Evolutionary conservation across 2,888 invertebrate genomes (phyloP).

Genomic region (Luperina testacea): DNA sequence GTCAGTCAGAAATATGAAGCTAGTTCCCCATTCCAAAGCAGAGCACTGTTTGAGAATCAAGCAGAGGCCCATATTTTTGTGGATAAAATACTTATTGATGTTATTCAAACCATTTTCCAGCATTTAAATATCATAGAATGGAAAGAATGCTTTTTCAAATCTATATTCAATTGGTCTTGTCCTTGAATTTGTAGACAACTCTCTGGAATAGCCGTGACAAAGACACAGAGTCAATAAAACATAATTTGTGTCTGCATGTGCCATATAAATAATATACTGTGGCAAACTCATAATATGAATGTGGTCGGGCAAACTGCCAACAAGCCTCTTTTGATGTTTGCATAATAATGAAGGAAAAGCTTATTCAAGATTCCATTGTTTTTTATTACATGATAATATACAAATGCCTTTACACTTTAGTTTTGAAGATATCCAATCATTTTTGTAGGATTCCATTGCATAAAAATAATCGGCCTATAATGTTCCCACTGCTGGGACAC

Average conservation of each 20-base stretch:
- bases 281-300: conserved; percentile 44
- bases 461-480: no score
- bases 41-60: background rate
- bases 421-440: conserved; percentile 22
- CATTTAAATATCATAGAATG: background rate
- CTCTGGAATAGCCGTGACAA: conserved; percentile 13
- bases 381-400: conserved; percentile 27
- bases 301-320: conserved; percentile 63
- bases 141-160: background rate
- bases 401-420: conserved; percentile 30
- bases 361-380: conserved; percentile 47
- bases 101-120: background rate
- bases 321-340: conserved; percentile 53
- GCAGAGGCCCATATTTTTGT: background rate
- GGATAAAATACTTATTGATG: background rate
- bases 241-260: conserved; percentile 44
- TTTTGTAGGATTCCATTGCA: background rate
- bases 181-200: conserved; percentile 24
- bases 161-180: conserved; percentile 23
- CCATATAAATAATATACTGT: conserved; percentile 44
- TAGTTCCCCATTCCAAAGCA: background rate
- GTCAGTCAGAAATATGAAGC: background rate
- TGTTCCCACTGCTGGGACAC: no score
- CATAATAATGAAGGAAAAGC: conserved; percentile 52
- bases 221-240: conserved; percentile 37